A percentile compares a stretch with the other conserved stretches of the same genome.
Evolutionary conservation across 2,888 invertebrate species (phyloP).

Genomic region (Hesperia comma): DNA sequence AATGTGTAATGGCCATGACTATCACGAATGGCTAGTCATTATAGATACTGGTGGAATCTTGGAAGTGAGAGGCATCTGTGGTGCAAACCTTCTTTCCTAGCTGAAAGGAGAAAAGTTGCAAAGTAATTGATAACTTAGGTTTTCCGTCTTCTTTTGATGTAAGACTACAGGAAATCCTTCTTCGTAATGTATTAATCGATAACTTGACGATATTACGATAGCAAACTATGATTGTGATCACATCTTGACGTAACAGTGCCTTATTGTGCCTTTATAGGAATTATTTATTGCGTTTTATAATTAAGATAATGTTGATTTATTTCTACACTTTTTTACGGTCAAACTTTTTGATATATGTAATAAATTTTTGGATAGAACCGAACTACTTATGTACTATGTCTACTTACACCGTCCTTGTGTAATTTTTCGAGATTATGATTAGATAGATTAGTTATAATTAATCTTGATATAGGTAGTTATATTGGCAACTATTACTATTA

Average conservation of each 20-base stretch:
- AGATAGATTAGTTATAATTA: slow-evolving; percentile 74
- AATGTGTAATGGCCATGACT: slow-evolving; percentile 51
- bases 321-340: slow-evolving; percentile 71
- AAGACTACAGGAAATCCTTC: slow-evolving; percentile 76
- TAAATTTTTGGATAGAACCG: slow-evolving; percentile 60
- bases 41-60: slow-evolving; percentile 44
- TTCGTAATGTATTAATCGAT: slow-evolving; percentile 51
- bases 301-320: slow-evolving; percentile 71
- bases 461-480: slow-evolving; percentile 69
- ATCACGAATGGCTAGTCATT: slow-evolving; percentile 61
- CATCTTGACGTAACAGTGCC: slow-evolving; percentile 81
- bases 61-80: slow-evolving; percentile 39
- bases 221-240: slow-evolving; percentile 76
- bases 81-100: slow-evolving; percentile 73
- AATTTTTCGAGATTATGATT: slow-evolving; percentile 81
- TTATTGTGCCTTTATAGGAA: slow-evolving; percentile 80
- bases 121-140: slow-evolving; percentile 55
- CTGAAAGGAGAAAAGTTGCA: slow-evolving; percentile 71
- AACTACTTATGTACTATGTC: slow-evolving; percentile 73
- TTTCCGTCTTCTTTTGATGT: slow-evolving; percentile 70
- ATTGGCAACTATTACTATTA: slow-evolving; percentile 68
- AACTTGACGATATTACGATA: slow-evolving; percentile 49
- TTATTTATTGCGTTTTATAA: slow-evolving; percentile 79
- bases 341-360: slow-evolving; percentile 65
- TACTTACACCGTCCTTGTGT: slow-evolving; percentile 83